These are phyloP conservation scores for Gallinago undulata DNA, from an alignment of 2,113 vertebrate species.

Conservation along the genomic window DNA sequence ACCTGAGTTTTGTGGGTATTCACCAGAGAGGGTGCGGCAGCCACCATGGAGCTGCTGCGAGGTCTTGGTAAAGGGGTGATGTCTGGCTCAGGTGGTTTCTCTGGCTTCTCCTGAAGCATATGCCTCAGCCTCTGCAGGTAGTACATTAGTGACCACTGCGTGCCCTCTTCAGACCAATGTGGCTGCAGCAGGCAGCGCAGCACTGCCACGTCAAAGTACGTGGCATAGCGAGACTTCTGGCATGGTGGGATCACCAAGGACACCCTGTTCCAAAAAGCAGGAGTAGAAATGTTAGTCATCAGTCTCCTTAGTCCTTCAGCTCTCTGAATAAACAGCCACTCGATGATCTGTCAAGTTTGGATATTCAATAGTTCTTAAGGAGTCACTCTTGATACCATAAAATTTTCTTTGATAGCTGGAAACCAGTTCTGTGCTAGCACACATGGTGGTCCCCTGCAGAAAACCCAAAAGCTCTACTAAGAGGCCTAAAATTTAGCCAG, in stretches of 20 bases:
- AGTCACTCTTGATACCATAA: background rate
- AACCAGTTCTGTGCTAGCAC: background rate
- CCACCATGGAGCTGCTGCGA: slow-evolving; percentile 98
- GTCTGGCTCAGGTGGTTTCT: slow-evolving; percentile 84
- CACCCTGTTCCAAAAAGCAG: slow-evolving; percentile 53
- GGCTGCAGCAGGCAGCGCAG: slow-evolving; percentile 96
- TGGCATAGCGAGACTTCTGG: slow-evolving; percentile 92
- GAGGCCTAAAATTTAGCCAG: background rate
- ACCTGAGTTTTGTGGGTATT: slow-evolving; percentile 99
- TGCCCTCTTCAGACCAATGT: slow-evolving; percentile 96
- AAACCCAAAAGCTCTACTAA: background rate
- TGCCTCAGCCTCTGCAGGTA: slow-evolving; percentile 93
- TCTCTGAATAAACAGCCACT: background rate
- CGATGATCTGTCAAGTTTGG: background rate
- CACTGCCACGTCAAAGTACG: slow-evolving; percentile 96
- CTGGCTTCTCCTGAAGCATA: slow-evolving; percentile 94
- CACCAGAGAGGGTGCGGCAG: slow-evolving; percentile 91
- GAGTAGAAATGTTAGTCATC: background rate
- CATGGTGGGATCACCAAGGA: slow-evolving; percentile 80
- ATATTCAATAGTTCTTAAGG: background rate
- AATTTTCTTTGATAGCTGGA: background rate
- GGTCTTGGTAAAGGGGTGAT: slow-evolving; percentile 85
- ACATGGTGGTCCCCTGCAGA: background rate
- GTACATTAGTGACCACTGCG: slow-evolving; percentile 96
- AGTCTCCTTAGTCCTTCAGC: background rate